A percentile compares a stretch with the other conserved stretches of the same genome.
Conservation (phyloP, 2,888 invertebrate genomes). For the Amphipyra tragopoginis region DNA sequence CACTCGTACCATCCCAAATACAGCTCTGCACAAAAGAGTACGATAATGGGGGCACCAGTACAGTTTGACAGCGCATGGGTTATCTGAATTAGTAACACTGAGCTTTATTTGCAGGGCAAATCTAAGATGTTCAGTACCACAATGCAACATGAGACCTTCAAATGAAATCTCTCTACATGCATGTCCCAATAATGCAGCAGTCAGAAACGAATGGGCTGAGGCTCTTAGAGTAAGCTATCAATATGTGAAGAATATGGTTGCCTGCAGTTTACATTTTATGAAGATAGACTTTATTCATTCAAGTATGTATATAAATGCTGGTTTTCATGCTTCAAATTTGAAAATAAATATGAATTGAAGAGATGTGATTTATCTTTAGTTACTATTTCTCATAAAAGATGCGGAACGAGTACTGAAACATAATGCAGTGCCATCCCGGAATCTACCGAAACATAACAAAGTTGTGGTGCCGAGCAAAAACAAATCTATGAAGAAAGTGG, state of each 20-base stretch:
- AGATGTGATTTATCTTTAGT: too few species aligned
- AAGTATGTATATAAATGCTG: constrained; percentile 34
- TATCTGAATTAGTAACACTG: background rate
- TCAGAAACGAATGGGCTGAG: constrained; percentile 55
- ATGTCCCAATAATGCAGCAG: constrained; percentile 50
- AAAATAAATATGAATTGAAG: too few species aligned
- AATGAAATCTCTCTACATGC: constrained; percentile 46
- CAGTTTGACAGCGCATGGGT: too few species aligned
- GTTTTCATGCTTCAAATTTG: background rate
- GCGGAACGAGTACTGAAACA: constrained; percentile 42
- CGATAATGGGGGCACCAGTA: too few species aligned
- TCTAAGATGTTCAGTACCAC: constrained; percentile 52
- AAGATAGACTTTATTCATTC: constrained; percentile 47
- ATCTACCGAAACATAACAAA: constrained; percentile 40
- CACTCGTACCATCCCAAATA: too few species aligned
- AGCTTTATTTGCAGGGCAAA: constrained; percentile 32
- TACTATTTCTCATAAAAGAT: constrained; percentile 22
- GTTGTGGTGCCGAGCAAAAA: constrained; percentile 6
- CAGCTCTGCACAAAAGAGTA: too few species aligned
- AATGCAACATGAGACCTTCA: constrained; percentile 43
- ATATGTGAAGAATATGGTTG: constrained; percentile 49
- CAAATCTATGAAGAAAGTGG: constrained; percentile 18
- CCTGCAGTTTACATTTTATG: constrained; percentile 53
- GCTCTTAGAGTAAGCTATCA: constrained; percentile 48
- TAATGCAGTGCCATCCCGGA: constrained; percentile 52